Evolutionary conservation across 2,797 vertebrate genomes (phyloP), one percentile per base, ranked within the genome.

Genomic region (Alauda arvensis): DNA sequence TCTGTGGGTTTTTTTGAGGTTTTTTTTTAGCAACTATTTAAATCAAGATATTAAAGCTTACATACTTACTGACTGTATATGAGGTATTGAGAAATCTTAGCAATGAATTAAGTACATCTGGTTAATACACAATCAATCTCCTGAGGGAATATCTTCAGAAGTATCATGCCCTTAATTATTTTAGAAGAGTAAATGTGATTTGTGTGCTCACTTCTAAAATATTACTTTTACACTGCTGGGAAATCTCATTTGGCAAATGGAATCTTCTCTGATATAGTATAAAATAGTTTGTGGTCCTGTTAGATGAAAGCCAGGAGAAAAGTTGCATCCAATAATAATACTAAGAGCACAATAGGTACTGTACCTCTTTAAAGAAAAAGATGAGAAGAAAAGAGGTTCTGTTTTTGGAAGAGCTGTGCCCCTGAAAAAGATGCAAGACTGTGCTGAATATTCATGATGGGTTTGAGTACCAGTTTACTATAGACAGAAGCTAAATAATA

Each of bases 401-500:
- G 31, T 1, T 66, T 81, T 42, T 68, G 63, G 8, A 84, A 78
- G 61, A 84, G 33, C 53, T 68, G 9, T 70, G n/a, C 10, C 19
- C 19, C 48, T 70, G 68, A 82, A 57, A 78, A 66, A 12, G 10
- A 43, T 43, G 19, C 12, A 57, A 60, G 85, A 71, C 23, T 67
- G 15, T 80, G 57, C 19, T 89, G 46, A 84, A 88, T 90, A 79
- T 78, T 92, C 33, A 25, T 75, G 8, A 43, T 83, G 43, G 14
- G 6, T 71, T 91, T 66, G 37, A 87, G 66, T 69, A 66, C 43
- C 55, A 66, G 67, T 76, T 85, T 59, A 59, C 70, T 57, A 14
- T 62, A 62, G 66, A 42, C 31, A 49, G 80, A 66, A 83, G 42
- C 14, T 87, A 78, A 93, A 89, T 87, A 93, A 84, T 86, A 84